Evolutionary conservation across 1,140 invertebrate genomes (phyloP).

Genomic region (Metaphire vulgaris): DNA sequence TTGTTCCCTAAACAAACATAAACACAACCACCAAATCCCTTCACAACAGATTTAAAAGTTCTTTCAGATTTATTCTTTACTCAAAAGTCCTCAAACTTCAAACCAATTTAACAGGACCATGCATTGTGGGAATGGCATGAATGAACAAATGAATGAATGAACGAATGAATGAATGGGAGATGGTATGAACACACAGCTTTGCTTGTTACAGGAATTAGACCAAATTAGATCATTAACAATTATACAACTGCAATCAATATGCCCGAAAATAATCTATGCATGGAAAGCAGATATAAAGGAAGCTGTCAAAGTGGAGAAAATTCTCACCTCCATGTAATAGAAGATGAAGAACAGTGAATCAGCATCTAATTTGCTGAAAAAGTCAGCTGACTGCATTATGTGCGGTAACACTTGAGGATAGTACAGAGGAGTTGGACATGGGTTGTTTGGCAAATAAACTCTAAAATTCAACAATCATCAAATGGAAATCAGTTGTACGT

Average conservation of each 20-base stretch:
- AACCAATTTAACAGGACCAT: neutral
- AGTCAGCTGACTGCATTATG: slow-evolving; percentile 88
- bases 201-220: too few relatives aligned
- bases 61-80: neutral
- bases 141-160: neutral
- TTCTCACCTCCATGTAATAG: slow-evolving; percentile 65
- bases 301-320: neutral
- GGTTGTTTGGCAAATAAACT: slow-evolving; percentile 78
- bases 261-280: too few relatives aligned
- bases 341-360: slow-evolving; percentile 97
- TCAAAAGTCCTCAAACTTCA: neutral
- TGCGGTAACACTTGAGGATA: slow-evolving; percentile 83
- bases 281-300: neutral
- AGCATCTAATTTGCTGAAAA: slow-evolving; percentile 88
- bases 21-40: too few relatives aligned
- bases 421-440: slow-evolving; percentile 76
- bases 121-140: neutral
- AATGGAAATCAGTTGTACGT: too few relatives aligned
- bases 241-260: too few relatives aligned
- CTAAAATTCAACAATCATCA: slow-evolving; percentile 43
- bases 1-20: slow-evolving; percentile 62
- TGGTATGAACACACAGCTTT: neutral
- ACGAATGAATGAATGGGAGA: neutral
- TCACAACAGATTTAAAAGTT: too few relatives aligned
- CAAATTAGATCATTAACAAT: too few relatives aligned